Evolutionary conservation across 64 coral and sea anemone genomes (phyloP).

Genomic region (Orbicella faveolata): DNA sequence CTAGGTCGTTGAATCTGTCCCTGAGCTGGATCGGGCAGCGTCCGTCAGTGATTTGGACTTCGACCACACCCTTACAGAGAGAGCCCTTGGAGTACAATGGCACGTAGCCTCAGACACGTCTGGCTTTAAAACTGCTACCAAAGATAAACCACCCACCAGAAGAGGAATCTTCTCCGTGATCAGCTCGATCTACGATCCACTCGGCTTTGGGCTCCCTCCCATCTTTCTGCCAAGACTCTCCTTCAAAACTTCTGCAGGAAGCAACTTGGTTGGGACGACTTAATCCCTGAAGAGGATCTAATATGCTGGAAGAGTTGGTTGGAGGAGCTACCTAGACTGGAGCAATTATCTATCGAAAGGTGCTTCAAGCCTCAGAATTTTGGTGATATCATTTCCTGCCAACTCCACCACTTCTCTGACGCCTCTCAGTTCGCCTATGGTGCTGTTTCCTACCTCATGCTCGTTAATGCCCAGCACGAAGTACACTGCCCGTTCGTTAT

Average conservation of each 20-base stretch:
- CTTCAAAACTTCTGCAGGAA: conserved; percentile 39
- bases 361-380: too few relatives aligned
- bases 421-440: too few relatives aligned
- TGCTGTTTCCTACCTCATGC: too few relatives aligned
- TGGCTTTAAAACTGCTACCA: conserved; percentile 45
- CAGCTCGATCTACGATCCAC: conserved; percentile 28
- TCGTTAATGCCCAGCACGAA: too few relatives aligned
- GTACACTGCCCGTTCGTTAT: not conserved
- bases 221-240: conserved; percentile 45
- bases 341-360: too few relatives aligned
- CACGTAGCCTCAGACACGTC: conserved; percentile 34
- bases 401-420: too few relatives aligned
- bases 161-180: conserved; percentile 25
- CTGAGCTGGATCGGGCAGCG: conserved; percentile 22
- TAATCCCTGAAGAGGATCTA: conserved; percentile 34
- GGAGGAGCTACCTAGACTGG: conserved; percentile 7
- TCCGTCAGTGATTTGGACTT: conserved; percentile 40
- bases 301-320: conserved; percentile 47
- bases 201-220: conserved; percentile 40
- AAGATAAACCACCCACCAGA: conserved; percentile 42
- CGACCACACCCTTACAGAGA: conserved; percentile 38
- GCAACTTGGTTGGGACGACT: conserved; percentile 43
- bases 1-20: conserved; percentile 34
- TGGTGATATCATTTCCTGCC: too few relatives aligned
- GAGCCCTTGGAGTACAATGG: conserved; percentile 58